These are phyloP conservation scores for Puntigrus tetrazona DNA, from an alignment of 2,113 vertebrate genomes.

Conservation along the genomic window DNA sequence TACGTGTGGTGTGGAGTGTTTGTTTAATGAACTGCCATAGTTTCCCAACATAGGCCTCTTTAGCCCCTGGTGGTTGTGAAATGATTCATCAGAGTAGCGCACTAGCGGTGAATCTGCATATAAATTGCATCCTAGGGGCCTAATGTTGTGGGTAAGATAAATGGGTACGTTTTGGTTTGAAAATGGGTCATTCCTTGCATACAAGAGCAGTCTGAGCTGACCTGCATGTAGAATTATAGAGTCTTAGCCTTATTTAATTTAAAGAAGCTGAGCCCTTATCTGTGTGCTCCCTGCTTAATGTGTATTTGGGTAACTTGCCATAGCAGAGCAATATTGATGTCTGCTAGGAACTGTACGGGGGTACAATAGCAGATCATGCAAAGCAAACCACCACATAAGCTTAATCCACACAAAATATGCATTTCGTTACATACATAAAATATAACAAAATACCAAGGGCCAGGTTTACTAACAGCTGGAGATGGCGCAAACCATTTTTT, in stretches of 20 bases:
- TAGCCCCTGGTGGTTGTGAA: slow-evolving; percentile 34
- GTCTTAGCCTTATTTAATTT: slow-evolving; percentile 23
- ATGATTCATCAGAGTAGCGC: slow-evolving; percentile 69
- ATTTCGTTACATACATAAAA: background rate
- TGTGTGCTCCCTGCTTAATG: background rate
- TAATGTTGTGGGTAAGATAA: slow-evolving; percentile 61
- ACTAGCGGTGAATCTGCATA: slow-evolving; percentile 76
- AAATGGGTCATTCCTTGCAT: slow-evolving; percentile 55
- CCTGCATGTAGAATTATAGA: slow-evolving; percentile 23
- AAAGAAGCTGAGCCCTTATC: background rate
- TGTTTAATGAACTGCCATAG: slow-evolving; percentile 37
- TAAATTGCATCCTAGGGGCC: slow-evolving; percentile 66
- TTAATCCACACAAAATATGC: background rate
- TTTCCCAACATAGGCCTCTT: slow-evolving; percentile 6
- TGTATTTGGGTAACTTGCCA: slow-evolving; percentile 2
- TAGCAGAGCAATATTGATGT: background rate
- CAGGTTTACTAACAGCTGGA: background rate
- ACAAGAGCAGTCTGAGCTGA: slow-evolving; percentile 57
- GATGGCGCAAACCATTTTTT: too few species aligned
- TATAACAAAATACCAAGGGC: background rate
- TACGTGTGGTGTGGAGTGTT: slow-evolving; percentile 37
- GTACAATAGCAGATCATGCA: background rate
- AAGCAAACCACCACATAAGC: slow-evolving; percentile 6
- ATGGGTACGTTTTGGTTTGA: slow-evolving; percentile 30
- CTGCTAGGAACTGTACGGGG: background rate